Conservation (phyloP, 2,888 invertebrate genomes). For the Agrotis clavis region DNA sequence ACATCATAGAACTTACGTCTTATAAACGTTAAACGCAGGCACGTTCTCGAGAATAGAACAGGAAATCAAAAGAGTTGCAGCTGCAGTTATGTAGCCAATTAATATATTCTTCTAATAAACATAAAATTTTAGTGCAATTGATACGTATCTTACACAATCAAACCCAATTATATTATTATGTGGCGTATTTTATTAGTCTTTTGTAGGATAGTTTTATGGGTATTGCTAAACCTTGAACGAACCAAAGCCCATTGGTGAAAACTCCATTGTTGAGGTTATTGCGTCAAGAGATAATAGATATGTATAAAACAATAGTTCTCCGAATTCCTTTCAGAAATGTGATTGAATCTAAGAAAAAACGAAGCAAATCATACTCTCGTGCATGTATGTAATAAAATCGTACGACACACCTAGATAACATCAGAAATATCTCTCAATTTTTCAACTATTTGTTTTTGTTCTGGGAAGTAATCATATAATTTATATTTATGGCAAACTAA, state of each 20-base stretch:
- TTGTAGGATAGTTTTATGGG: not conserved
- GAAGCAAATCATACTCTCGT: not conserved
- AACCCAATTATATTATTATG: not conserved
- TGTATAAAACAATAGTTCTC: not conserved
- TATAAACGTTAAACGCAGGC: slow-evolving; percentile 23
- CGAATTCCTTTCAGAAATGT: not conserved
- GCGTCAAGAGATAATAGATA: not conserved
- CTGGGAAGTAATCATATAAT: too few species aligned
- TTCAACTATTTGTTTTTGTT: too few species aligned
- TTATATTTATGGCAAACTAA: too few species aligned
- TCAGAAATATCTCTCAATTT: not conserved
- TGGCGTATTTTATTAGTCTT: not conserved
- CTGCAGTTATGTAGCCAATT: slow-evolving; percentile 20
- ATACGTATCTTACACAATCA: not conserved
- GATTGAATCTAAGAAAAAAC: not conserved
- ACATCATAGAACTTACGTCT: not conserved
- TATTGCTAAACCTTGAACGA: not conserved
- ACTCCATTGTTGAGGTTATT: not conserved
- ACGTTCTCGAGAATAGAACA: slow-evolving; percentile 16
- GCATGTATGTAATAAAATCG: not conserved
- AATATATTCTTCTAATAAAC: slow-evolving; percentile 17
- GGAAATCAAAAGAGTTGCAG: slow-evolving; percentile 20
- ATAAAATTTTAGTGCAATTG: slow-evolving; percentile 8
- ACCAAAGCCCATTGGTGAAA: slow-evolving; percentile 3
- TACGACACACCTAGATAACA: not conserved